A percentile compares a stretch with the other conserved stretches of the same genome.
These are phyloP conservation scores for Tenthredo distinguenda DNA, from an alignment of 2,888 invertebrate species.

Conservation along the genomic window DNA sequence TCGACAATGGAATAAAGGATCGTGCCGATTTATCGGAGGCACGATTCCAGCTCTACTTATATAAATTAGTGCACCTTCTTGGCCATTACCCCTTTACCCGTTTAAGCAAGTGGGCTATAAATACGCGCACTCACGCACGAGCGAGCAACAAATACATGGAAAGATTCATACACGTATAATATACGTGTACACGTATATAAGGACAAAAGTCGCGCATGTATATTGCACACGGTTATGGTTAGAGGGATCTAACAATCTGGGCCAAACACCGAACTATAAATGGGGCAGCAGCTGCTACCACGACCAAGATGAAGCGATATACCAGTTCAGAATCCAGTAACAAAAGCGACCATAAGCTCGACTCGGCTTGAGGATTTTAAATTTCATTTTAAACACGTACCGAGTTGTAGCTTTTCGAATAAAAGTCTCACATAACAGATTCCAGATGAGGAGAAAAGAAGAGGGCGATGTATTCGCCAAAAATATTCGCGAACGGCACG, in stretches of 20 bases:
- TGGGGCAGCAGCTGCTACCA: slow-evolving; percentile 47
- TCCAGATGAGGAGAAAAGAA: neutral
- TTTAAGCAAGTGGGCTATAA: slow-evolving; percentile 25
- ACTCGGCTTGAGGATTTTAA: neutral
- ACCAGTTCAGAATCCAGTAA: slow-evolving; percentile 21
- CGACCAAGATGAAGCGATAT: slow-evolving; percentile 18
- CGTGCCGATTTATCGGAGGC: neutral
- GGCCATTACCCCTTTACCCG: slow-evolving; percentile 15
- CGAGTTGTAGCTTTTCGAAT: neutral
- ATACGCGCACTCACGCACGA: neutral
- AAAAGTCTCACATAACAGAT: slow-evolving; percentile 4
- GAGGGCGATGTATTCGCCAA: neutral
- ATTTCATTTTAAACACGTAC: slow-evolving; percentile 29
- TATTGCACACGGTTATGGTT: slow-evolving; percentile 29
- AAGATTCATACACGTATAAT: too few relatives aligned
- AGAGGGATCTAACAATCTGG: slow-evolving; percentile 31
- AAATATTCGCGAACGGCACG: too few relatives aligned
- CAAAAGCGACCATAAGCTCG: slow-evolving; percentile 15
- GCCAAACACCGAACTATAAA: slow-evolving; percentile 44
- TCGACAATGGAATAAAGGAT: neutral
- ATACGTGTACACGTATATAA: too few relatives aligned
- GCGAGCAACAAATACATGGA: neutral
- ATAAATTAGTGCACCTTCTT: slow-evolving; percentile 17
- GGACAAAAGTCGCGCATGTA: slow-evolving; percentile 1
- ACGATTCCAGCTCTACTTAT: neutral